A percentile compares a stretch with the other conserved stretches of the same genome.
Conservation (phyloP, 2,888 invertebrate species). For the Pantelozetes paolii region DNA sequence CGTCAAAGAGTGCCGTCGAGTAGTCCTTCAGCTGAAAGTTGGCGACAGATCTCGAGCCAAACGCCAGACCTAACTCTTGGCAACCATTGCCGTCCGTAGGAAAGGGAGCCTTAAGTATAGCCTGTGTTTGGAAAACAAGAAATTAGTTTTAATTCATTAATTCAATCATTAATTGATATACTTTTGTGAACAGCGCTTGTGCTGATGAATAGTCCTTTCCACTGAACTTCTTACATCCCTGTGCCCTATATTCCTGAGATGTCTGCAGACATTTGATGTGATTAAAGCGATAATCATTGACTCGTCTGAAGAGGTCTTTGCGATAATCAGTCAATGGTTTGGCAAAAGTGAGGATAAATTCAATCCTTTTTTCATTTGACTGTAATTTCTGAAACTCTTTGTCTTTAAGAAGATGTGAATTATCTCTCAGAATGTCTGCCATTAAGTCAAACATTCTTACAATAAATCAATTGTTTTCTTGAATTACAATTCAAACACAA, state of each 20-base stretch:
- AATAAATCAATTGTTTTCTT: not conserved
- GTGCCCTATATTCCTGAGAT: not conserved
- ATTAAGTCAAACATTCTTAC: no score
- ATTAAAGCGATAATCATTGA: not conserved
- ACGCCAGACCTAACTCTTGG: not conserved
- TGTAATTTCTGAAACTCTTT: not conserved
- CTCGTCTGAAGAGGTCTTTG: not conserved
- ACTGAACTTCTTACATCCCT: not conserved
- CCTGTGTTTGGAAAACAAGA: not conserved
- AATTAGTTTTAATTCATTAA: not conserved
- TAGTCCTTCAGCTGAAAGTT: not conserved
- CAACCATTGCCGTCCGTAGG: not conserved
- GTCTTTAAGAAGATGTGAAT: not conserved
- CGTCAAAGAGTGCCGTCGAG: not conserved
- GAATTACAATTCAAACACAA: not conserved
- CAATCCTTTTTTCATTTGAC: not conserved
- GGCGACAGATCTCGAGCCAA: not conserved
- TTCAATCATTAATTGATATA: not conserved
- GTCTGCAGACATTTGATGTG: not conserved
- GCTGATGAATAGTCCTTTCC: not conserved
- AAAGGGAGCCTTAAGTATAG: constrained; percentile 1
- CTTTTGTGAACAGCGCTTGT: not conserved
- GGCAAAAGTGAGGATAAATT: not conserved
- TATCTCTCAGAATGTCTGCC: not conserved
- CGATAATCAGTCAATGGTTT: not conserved